Percentiles rank a stretch among this genome's conserved stretches.
These are phyloP conservation scores for Centroberyx gerrardi DNA, from an alignment of 2,797 vertebrate species.

Conservation along the genomic window DNA sequence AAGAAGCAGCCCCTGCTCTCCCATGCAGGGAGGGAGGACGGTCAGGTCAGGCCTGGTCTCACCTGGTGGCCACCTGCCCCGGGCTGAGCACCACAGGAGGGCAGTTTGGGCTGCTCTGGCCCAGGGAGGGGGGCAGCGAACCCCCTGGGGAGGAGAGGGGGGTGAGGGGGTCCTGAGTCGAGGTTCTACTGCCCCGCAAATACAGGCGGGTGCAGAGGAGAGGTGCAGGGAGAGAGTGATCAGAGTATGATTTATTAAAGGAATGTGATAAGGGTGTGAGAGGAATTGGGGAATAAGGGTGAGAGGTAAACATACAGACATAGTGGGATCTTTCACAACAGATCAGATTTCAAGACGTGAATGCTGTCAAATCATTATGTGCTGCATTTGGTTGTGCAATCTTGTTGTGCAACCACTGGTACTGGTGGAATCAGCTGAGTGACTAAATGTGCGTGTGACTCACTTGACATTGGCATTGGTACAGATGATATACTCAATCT, in stretches of 20 bases:
- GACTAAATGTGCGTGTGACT: constrained; percentile 66
- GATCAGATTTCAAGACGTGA: constrained; percentile 26
- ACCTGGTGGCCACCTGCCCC: constrained; percentile 90
- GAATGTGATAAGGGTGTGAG: constrained; percentile 19
- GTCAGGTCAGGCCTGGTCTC: constrained; percentile 79
- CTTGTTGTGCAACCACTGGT: constrained; percentile 6
- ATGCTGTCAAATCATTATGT: constrained; percentile 21
- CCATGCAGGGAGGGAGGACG: constrained; percentile 54
- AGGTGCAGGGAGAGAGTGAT: constrained; percentile 70
- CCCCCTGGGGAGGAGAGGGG: constrained; percentile 89
- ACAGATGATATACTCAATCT: constrained; percentile 99
- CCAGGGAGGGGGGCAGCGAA: constrained; percentile 88
- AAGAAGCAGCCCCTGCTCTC: constrained; percentile 63
- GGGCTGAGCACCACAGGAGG: constrained; percentile 91
- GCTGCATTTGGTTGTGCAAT: constrained; percentile 40
- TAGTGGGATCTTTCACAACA: constrained; percentile 47
- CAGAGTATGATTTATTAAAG: constrained; percentile 55
- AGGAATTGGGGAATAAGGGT: constrained; percentile 40
- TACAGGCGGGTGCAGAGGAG: constrained; percentile 79
- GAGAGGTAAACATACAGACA: constrained; percentile 40
- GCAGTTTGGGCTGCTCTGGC: constrained; percentile 86
- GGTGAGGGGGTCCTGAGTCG: constrained; percentile 92
- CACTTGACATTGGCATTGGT: constrained; percentile 99
- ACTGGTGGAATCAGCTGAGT: constrained; percentile 3
- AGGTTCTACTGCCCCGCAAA: constrained; percentile 88